Evolutionary conservation across 2,888 invertebrate genomes (phyloP).

Genomic region (Philereme transversata): DNA sequence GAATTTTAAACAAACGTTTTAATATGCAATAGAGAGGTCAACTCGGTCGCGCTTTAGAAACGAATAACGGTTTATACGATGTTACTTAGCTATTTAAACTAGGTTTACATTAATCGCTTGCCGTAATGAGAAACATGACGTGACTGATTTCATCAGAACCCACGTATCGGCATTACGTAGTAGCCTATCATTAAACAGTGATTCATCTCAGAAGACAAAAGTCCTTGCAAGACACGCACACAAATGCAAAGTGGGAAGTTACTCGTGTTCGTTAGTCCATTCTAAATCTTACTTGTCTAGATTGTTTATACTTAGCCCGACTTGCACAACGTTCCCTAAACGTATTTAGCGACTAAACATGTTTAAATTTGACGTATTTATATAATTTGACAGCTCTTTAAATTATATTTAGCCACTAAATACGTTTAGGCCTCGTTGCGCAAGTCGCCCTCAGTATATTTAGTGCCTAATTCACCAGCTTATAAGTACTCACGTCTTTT

Average conservation of each 20-base stretch:
- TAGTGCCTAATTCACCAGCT: too few species aligned
- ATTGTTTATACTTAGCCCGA: too few species aligned
- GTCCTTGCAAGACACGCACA: constrained; percentile 3
- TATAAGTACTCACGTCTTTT: too few species aligned
- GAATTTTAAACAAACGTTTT: background rate
- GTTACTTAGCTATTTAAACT: constrained; percentile 11
- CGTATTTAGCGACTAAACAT: too few species aligned
- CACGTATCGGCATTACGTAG: constrained; percentile 7
- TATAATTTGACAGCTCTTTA: too few species aligned
- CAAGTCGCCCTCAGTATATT: too few species aligned
- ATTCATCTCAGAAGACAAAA: constrained; percentile 27
- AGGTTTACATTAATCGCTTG: constrained; percentile 16
- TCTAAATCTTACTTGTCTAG: background rate
- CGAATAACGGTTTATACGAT: constrained; percentile 12
- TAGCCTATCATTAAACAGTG: constrained; percentile 10
- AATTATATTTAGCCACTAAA: too few species aligned
- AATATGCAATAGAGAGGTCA: constrained; percentile 9
- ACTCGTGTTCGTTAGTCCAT: background rate
- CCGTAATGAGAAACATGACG: constrained; percentile 29
- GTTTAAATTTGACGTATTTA: too few species aligned
- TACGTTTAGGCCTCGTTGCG: too few species aligned
- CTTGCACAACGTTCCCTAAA: too few species aligned
- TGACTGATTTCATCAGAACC: constrained; percentile 31
- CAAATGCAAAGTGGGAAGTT: background rate
- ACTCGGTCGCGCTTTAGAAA: constrained; percentile 20